Evolutionary conservation across 2,797 vertebrate species (phyloP), one percentile per base, ranked within the genome.

Genomic region (Nasua narica): DNA sequence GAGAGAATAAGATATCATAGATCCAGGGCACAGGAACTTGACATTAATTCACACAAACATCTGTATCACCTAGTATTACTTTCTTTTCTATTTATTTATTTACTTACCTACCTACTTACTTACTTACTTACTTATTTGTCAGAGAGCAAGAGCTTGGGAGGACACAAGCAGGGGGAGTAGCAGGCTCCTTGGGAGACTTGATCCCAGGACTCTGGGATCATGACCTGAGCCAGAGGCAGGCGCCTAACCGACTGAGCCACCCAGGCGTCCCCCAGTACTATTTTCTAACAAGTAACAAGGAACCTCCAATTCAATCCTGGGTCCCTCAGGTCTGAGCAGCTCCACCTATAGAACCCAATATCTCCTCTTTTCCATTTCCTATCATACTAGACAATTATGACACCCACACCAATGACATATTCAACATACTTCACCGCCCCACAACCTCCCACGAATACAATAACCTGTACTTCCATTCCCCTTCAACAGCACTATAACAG

Each of bases 1-100:
- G 46, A 94, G 23, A 87, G 19, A 96, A 48, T 72, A 96, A 67
- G 48, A 82, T 9, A 50, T 37, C 27, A 82, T 82, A 79, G 14
- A 96, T 69, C 69, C 18, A 92, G 32, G 46, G 48, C 43, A 95
- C 76, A 94, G 25, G 65, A 89, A 62, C 69, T 94, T 15, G n/a
- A 77, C 52, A 86, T 91, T 95, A 92, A 85, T 78, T 94, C n/a
- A 93, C 35, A 94, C 27, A 84, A 90, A 85, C 32, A 96, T 58
- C 62, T 89, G 23, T 87, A 94, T 19, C 21, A 79, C 15, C 70
- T 58, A 94, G 11, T 56, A 92, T 35, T 70, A 70, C 77, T 72
- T 88, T 81, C 32, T 87, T n/a, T 65, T n/a, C 29, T 65, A 29
- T 60, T 14, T 29, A 29, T 62, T 32, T 62, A 32, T 32, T 7